Evolutionary conservation across 2,888 invertebrate species (phyloP), one percentile per base, ranked within the genome.

Genomic region (Eucera pruinosa): DNA sequence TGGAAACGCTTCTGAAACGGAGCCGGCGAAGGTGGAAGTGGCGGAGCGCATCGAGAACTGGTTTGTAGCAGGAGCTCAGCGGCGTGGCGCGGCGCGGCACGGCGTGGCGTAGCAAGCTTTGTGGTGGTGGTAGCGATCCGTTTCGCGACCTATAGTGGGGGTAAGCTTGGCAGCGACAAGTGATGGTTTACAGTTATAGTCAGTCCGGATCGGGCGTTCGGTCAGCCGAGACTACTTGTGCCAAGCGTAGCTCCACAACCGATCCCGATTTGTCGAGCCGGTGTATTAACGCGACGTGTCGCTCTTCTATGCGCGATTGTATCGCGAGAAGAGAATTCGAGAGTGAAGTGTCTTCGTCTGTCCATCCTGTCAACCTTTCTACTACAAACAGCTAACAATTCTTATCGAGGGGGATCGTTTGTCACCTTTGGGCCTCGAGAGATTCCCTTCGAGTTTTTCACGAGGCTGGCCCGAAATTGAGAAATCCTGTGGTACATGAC

Each of bases 181-280:
- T 91, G 91, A 91, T 91, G 90, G 90, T 91, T 91, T 92, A 92
- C 92, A 92, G 92, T 92, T 92, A 92, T 92, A 91, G 91, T 92
- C 91, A 92, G 92, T 92, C 91, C 91, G 92, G 89, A 91, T 91
- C 91, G 91, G 91, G 91, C 91, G 91, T 88, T 92, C 90, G 91
- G 89, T 91, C 90, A 91, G 90, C 90, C 90, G 90, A 89, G 90
- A 90, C 87, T 71, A 60, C 70, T 72, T 61, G 80, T 72, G 69
- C 55, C 74, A 72, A 58, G 65, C 72, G 79, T 75, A 66, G 18
- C 57, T 25, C 48, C 33, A 55, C 27, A 23, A 52, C 65, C 71
- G 72, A 80, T 67, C 69, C 52, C 76, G 76, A 77, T 79, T 74
- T 66, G 55, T 76, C 69, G 79, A 68, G 78, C 76, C 76, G 76